Conservation (phyloP, 1,140 invertebrate genomes). For the Temnothorax curvispinosus region DNA sequence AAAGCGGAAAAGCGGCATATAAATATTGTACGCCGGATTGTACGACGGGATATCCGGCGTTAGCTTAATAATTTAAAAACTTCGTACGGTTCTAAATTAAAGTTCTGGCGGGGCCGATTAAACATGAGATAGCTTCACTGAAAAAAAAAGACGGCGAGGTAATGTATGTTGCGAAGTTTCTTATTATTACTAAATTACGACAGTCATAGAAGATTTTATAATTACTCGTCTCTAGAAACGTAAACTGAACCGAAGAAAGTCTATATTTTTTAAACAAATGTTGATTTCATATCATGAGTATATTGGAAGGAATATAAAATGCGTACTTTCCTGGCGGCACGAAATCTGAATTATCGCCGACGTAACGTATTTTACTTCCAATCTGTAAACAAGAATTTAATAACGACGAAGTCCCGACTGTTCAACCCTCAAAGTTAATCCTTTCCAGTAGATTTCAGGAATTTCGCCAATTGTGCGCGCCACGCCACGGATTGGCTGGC, state of each 20-base stretch:
- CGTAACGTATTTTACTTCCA: conserved; percentile 14
- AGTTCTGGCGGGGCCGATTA: conserved; percentile 31
- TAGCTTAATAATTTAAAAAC: conserved; percentile 57
- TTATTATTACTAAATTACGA: neutral
- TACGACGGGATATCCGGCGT: conserved; percentile 27
- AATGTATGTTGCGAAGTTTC: conserved; percentile 15
- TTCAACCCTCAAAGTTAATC: conserved; percentile 35
- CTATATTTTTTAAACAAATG: neutral
- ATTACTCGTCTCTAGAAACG: neutral
- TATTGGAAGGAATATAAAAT: neutral
- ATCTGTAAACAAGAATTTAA: conserved; percentile 59
- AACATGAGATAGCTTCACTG: conserved; percentile 13
- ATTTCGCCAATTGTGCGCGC: conserved; percentile 47
- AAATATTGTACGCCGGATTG: conserved; percentile 36
- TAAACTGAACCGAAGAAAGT: neutral
- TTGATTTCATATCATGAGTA: neutral
- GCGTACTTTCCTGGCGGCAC: neutral
- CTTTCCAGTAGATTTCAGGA: conserved; percentile 57
- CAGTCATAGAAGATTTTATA: neutral
- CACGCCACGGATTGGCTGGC: neutral
- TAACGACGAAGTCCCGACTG: conserved; percentile 29
- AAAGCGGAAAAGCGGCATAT: conserved; percentile 44
- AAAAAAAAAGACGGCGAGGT: neutral
- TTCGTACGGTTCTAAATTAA: conserved; percentile 50
- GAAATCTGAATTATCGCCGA: neutral